These are phyloP conservation scores for Lasiurus borealis DNA, from an alignment of 2,113 vertebrate species.

Conservation along the genomic window DNA sequence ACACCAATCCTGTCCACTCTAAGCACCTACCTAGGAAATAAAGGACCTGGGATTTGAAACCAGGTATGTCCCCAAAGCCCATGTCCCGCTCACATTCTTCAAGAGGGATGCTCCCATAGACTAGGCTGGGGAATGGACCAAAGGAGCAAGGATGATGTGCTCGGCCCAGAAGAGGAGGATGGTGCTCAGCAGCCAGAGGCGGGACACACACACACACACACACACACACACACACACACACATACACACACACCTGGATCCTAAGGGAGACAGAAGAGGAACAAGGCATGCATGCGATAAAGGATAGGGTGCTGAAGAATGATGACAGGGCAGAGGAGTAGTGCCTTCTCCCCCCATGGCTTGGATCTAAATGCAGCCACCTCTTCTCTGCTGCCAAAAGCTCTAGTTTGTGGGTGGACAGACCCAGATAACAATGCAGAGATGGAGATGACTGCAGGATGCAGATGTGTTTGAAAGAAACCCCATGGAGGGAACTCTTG, in stretches of 20 bases:
- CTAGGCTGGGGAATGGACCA: too few species aligned
- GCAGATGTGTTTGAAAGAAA: not conserved
- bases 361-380: not conserved
- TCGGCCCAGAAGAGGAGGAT: not conserved
- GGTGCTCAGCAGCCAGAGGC: not conserved
- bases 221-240: too few species aligned
- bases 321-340: too few species aligned
- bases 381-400: not conserved
- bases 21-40: not conserved
- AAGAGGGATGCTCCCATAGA: not conserved
- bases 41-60: not conserved
- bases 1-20: not conserved
- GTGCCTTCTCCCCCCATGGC: too few species aligned
- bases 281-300: accelerated
- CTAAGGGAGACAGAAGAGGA: not conserved
- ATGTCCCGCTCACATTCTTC: not conserved
- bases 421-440: not conserved
- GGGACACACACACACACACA: too few species aligned
- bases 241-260: not conserved
- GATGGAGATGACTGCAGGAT: not conserved
- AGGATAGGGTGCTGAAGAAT: not conserved
- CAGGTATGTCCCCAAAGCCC: not conserved
- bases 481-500: not conserved
- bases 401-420: not conserved
- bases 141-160: not conserved